phyloP scores from a whole-genome alignment of 2,888 invertebrate genomes.

The Andrena fulva region DNA sequence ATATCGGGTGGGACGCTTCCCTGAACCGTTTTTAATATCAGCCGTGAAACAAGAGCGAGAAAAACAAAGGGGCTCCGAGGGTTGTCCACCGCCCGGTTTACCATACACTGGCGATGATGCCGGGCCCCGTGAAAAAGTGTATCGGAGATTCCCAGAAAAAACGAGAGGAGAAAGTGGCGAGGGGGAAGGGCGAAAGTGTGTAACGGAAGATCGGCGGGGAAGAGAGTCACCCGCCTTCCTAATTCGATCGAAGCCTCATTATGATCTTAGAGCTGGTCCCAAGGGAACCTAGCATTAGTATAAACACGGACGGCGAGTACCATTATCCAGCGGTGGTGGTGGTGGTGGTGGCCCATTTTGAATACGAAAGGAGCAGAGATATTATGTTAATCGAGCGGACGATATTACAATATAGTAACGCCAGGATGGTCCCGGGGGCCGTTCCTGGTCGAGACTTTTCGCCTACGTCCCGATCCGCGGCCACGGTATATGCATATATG shows the following conservation, averaged over 20 bases:
- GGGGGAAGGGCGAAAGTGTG: slow-evolving; percentile 36
- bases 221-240: slow-evolving; percentile 73
- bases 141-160: slow-evolving; percentile 50
- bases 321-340: slow-evolving; percentile 76
- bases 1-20: slow-evolving; percentile 55
- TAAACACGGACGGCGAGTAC: slow-evolving; percentile 82
- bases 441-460: slow-evolving; percentile 64
- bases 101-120: slow-evolving; percentile 54
- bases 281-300: slow-evolving; percentile 81
- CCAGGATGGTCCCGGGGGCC: slow-evolving; percentile 60
- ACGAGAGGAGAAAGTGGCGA: slow-evolving; percentile 23
- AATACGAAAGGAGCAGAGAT: slow-evolving; percentile 82
- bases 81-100: slow-evolving; percentile 46
- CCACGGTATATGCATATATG: slow-evolving; percentile 40
- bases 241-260: slow-evolving; percentile 82
- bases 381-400: slow-evolving; percentile 81
- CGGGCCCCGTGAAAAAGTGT: slow-evolving; percentile 48
- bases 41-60: slow-evolving; percentile 26
- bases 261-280: slow-evolving; percentile 78
- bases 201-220: slow-evolving; percentile 43
- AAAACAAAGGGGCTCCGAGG: neutral
- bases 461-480: slow-evolving; percentile 59
- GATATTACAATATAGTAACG: slow-evolving; percentile 76
- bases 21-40: slow-evolving; percentile 66
- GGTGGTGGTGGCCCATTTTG: slow-evolving; percentile 78